phyloP scores from a whole-genome alignment of 2,113 vertebrate genomes.

The Noctilio leporinus region DNA sequence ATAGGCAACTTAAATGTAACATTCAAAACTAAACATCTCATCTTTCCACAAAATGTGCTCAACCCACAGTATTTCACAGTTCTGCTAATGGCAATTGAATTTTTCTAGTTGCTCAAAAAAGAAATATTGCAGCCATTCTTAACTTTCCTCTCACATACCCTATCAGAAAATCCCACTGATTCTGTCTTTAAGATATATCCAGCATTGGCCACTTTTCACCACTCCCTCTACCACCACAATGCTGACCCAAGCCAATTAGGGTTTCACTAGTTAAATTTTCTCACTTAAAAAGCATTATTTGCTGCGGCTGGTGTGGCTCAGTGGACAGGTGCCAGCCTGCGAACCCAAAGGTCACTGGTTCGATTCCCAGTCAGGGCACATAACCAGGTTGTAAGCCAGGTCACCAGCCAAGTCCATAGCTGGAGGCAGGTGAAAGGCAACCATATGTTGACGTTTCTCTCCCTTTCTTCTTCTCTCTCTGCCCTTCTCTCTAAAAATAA shows the following conservation, averaged over 20 bases:
- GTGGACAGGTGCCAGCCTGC: no score
- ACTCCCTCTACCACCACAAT: neutral
- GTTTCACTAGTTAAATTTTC: neutral
- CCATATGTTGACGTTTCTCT: no score
- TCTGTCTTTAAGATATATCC: neutral
- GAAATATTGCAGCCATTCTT: neutral
- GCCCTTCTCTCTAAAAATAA: no score
- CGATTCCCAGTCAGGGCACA: no score
- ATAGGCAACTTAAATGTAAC: neutral
- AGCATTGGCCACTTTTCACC: neutral
- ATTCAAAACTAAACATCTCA: neutral
- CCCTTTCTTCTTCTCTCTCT: no score
- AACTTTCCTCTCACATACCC: neutral
- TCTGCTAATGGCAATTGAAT: neutral
- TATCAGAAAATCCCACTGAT: neutral
- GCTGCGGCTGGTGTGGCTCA: no score
- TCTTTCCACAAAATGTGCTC: neutral
- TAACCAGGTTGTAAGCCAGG: no score
- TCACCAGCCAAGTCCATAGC: no score
- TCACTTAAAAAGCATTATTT: neutral
- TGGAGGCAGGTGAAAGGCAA: no score
- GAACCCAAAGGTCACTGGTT: no score
- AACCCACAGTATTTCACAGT: neutral
- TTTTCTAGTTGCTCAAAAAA: neutral
- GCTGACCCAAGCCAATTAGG: neutral